phyloP scores from a whole-genome alignment of 2,888 invertebrate genomes.

The Drosophila ustulata region DNA sequence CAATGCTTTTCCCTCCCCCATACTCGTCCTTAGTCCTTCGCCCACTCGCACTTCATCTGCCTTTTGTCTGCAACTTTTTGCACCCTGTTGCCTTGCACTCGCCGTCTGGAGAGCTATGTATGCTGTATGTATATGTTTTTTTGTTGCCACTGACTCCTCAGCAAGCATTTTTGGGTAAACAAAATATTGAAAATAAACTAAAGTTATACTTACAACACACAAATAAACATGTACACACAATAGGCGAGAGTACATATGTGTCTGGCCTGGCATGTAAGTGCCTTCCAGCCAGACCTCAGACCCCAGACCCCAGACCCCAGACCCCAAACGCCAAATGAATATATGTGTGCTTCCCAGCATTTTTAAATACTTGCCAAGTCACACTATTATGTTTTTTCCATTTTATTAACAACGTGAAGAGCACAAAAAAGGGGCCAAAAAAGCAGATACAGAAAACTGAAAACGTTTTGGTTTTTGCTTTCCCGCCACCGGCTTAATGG shows the following conservation, averaged over 20 bases:
- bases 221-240: conserved; percentile 1
- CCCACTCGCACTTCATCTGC: conserved; percentile 49
- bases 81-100: conserved; percentile 43
- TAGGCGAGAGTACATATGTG: conserved; percentile 45
- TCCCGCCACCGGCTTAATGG: conserved; percentile 63
- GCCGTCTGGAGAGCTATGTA: conserved; percentile 36
- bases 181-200: conserved; percentile 76
- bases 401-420: conserved; percentile 56
- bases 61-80: conserved; percentile 70
- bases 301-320: neutral
- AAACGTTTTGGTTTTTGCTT: conserved; percentile 60
- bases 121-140: conserved; percentile 23
- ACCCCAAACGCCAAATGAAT: conserved; percentile 20
- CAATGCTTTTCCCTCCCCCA: conserved; percentile 16
- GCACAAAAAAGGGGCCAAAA: neutral
- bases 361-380: conserved; percentile 76
- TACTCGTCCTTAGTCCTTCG: neutral
- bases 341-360: conserved; percentile 39
- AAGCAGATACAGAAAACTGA: conserved; percentile 23
- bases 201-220: conserved; percentile 26
- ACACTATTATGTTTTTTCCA: conserved; percentile 61
- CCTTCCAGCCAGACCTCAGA: conserved; percentile 28
- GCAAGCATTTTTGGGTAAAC: conserved; percentile 63
- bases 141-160: conserved; percentile 32
- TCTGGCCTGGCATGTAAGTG: conserved; percentile 60